Percentiles rank a stretch among this genome's conserved stretches.
These are phyloP conservation scores for Parambassis ranga DNA, from an alignment of 2,797 vertebrate species.

Conservation along the genomic window DNA sequence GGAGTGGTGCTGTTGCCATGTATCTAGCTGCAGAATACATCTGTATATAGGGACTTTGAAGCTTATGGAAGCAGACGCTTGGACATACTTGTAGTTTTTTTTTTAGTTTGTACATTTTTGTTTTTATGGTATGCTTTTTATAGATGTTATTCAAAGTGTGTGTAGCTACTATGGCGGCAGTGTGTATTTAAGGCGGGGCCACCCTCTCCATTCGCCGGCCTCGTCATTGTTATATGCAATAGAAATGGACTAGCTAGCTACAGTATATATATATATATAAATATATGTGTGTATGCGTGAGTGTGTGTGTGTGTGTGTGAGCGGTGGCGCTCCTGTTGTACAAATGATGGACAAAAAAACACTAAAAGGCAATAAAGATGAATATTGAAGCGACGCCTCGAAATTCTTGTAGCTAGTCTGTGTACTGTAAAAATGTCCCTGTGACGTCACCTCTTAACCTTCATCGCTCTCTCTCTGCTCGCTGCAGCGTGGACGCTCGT, in stretches of 20 bases:
- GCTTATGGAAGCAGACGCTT: slow-evolving; percentile 79
- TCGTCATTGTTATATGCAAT: slow-evolving; percentile 78
- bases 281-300: background rate
- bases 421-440: slow-evolving; percentile 74
- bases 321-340: slow-evolving; percentile 75
- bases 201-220: slow-evolving; percentile 66
- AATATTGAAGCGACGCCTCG: slow-evolving; percentile 86
- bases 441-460: slow-evolving; percentile 93
- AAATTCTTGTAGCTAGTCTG: slow-evolving; percentile 82
- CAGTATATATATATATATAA: too few species aligned
- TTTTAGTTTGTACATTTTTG: slow-evolving; percentile 74
- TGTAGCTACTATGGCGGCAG: slow-evolving; percentile 77
- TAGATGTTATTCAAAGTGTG: slow-evolving; percentile 78
- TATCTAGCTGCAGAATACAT: slow-evolving; percentile 88
- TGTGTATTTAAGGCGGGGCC: slow-evolving; percentile 76
- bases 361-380: slow-evolving; percentile 99
- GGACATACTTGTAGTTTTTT: slow-evolving; percentile 75
- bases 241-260: slow-evolving; percentile 77
- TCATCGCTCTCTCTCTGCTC: slow-evolving; percentile 94
- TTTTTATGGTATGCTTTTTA: slow-evolving; percentile 78
- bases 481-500: slow-evolving; percentile 75
- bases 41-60: slow-evolving; percentile 94
- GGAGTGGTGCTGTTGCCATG: slow-evolving; percentile 82
- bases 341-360: slow-evolving; percentile 72
- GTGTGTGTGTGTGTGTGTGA: slow-evolving; percentile 55